Percentiles rank a stretch among this genome's conserved stretches.
These are phyloP conservation scores for Stratiomys singularior DNA, from an alignment of 2,888 invertebrate species.

Conservation along the genomic window DNA sequence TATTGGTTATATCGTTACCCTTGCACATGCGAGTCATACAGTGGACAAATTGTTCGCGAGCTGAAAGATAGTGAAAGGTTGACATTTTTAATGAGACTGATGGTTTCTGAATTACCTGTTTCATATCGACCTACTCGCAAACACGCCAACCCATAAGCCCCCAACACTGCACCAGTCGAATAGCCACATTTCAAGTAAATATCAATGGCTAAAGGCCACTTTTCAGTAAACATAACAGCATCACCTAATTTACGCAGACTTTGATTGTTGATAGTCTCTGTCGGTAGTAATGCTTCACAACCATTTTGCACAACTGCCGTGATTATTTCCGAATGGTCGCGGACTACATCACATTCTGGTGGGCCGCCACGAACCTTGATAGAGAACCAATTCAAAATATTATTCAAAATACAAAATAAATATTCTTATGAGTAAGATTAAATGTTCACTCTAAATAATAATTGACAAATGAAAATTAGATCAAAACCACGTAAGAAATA, in stretches of 20 bases:
- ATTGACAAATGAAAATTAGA: too few species aligned
- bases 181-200: slow-evolving; percentile 89
- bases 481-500: too few species aligned
- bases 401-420: too few species aligned
- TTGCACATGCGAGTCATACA: slow-evolving; percentile 61
- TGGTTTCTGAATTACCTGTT: slow-evolving; percentile 77
- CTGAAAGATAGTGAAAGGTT: slow-evolving; percentile 51
- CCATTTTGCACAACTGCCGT: slow-evolving; percentile 69
- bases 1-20: slow-evolving; percentile 57
- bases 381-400: too few species aligned
- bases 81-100: not conserved
- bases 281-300: slow-evolving; percentile 64
- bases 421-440: too few species aligned
- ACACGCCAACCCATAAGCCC: slow-evolving; percentile 88
- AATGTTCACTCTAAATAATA: too few species aligned
- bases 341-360: slow-evolving; percentile 72
- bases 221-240: slow-evolving; percentile 81
- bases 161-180: slow-evolving; percentile 81
- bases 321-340: slow-evolving; percentile 73
- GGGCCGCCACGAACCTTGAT: slow-evolving; percentile 64
- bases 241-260: slow-evolving; percentile 78
- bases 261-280: slow-evolving; percentile 64
- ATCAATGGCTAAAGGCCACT: slow-evolving; percentile 84
- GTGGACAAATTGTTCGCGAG: slow-evolving; percentile 63
- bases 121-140: slow-evolving; percentile 81